These are phyloP conservation scores for Catharus ustulatus DNA, from an alignment of 2,797 vertebrate genomes.

Conservation along the genomic window DNA sequence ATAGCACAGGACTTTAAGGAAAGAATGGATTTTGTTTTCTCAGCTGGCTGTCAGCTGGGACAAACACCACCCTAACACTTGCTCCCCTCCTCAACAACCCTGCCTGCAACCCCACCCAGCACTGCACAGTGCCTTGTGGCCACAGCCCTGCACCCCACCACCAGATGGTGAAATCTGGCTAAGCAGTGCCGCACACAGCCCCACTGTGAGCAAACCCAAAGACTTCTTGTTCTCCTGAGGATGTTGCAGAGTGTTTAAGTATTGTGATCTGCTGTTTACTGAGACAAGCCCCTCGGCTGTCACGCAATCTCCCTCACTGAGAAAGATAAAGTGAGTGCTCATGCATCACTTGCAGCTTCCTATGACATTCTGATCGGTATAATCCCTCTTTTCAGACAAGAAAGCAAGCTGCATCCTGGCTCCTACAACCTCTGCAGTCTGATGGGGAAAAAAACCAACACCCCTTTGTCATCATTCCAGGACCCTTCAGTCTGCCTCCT, in stretches of 20 bases:
- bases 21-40: background rate
- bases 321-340: slow-evolving; percentile 42
- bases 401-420: slow-evolving; percentile 19
- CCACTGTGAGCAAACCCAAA: background rate
- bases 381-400: slow-evolving; percentile 44
- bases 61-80: background rate
- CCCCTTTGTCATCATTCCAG: background rate
- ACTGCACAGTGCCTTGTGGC: background rate
- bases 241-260: background rate
- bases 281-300: slow-evolving; percentile 10
- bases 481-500: background rate
- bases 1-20: background rate
- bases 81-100: background rate
- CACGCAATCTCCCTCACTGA: background rate
- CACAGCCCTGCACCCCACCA: background rate
- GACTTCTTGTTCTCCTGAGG: background rate
- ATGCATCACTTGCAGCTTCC: slow-evolving; percentile 51
- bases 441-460: background rate
- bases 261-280: background rate
- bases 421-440: background rate
- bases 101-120: background rate
- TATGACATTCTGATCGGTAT: slow-evolving; percentile 22
- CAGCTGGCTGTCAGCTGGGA: background rate
- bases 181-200: background rate
- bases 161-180: background rate